phyloP scores from a whole-genome alignment of 2,888 invertebrate genomes.

The Tinea trinotella region DNA sequence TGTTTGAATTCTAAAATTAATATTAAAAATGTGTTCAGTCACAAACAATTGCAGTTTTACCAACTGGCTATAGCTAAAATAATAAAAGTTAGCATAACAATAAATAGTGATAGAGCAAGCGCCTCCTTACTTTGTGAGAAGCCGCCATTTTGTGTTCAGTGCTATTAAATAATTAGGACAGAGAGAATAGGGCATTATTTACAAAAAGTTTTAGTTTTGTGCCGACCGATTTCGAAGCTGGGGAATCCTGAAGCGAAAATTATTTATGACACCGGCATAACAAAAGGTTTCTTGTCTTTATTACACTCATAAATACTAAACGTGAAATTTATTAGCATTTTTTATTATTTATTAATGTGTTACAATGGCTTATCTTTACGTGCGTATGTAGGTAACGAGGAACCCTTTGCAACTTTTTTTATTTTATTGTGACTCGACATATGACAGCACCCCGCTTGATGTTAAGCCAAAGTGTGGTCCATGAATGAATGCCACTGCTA shows the following conservation, averaged over 20 bases:
- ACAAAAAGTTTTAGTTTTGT: background rate
- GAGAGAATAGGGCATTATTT: constrained; percentile 1
- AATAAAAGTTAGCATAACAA: too few species aligned
- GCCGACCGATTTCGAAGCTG: constrained; percentile 1
- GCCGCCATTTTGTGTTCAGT: background rate
- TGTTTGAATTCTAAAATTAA: too few species aligned
- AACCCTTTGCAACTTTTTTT: background rate
- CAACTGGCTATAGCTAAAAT: too few species aligned
- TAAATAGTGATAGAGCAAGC: too few species aligned
- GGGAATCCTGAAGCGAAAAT: constrained; percentile 33
- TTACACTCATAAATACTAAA: constrained; percentile 66
- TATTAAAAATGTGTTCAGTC: too few species aligned
- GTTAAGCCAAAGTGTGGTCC: too few species aligned
- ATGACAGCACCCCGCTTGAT: too few species aligned
- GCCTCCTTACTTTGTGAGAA: background rate
- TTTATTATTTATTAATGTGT: constrained; percentile 59
- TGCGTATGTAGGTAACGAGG: constrained; percentile 8
- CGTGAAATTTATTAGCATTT: constrained; percentile 65
- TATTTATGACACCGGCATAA: constrained; percentile 65
- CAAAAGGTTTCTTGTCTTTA: constrained; percentile 60
- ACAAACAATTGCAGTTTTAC: too few species aligned
- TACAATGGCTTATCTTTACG: constrained; percentile 19
- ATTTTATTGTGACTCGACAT: too few species aligned
- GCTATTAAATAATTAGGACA: constrained; percentile 7
- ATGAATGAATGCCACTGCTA: too few species aligned